Evolutionary conservation across 2,797 vertebrate genomes (phyloP).

Genomic region (Stomatorhinus walkeri): DNA sequence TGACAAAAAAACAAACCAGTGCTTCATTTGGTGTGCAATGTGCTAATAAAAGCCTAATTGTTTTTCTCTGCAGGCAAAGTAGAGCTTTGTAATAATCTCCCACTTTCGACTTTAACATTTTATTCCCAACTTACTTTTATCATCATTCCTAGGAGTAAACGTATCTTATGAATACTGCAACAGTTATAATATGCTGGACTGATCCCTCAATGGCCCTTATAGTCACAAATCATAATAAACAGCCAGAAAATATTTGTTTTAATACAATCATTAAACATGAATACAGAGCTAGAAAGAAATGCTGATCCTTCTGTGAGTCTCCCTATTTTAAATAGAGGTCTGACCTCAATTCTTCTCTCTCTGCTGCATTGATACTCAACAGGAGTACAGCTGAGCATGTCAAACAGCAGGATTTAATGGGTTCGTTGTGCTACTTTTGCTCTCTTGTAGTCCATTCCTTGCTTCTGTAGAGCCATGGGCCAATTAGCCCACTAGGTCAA

Average conservation of each 20-base stretch:
- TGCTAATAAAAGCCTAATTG: background rate
- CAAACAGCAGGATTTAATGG: constrained; percentile 22
- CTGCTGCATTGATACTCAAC: constrained; percentile 16
- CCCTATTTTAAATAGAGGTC: constrained; percentile 18
- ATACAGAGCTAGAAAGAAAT: background rate
- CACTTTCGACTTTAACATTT: background rate
- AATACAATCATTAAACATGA: constrained; percentile 7
- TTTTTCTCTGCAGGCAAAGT: background rate
- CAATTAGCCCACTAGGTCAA: background rate
- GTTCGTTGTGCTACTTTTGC: constrained; percentile 11
- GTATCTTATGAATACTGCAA: constrained; percentile 4
- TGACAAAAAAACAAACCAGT: background rate
- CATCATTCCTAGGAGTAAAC: background rate
- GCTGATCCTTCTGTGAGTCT: background rate
- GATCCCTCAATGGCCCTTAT: constrained; percentile 12
- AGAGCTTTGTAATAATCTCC: background rate
- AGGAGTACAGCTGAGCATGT: constrained; percentile 15
- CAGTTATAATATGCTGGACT: background rate
- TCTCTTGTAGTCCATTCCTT: background rate
- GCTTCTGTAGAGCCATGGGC: background rate
- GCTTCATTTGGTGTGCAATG: background rate
- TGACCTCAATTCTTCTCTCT: constrained; percentile 16
- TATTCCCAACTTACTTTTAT: background rate
- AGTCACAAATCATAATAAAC: constrained; percentile 14
- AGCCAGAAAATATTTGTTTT: constrained; percentile 15